Evolutionary conservation across 2,797 vertebrate genomes (phyloP), one percentile per base, ranked within the genome.

Genomic region (Buphagus erythrorhynchus): DNA sequence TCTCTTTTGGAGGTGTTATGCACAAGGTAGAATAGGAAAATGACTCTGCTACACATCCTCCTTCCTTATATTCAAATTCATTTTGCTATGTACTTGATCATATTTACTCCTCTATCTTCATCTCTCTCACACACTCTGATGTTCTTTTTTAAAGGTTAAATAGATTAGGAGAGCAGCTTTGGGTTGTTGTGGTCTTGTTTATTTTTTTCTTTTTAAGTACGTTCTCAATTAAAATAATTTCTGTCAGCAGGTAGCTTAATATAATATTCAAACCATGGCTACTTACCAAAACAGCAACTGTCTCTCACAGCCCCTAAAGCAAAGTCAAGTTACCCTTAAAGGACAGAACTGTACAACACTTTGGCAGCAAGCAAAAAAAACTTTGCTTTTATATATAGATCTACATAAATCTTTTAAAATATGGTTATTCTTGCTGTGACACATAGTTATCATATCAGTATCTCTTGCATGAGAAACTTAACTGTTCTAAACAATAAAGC

Each of bases 171-270:
- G 5, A 69, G 25, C 28, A 77, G 43, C 26, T 91, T 76, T 62
- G 24, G 13, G 13, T 76, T 58, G 79, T 38, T 45, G 55, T 16
- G 35, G 59, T 21, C 29, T 40, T 46, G 40, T 24, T 35, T 38
- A n/a, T 22, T 42, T 26, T 45, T 29, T 7, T 6, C 42, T 66
- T 83, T 68, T 13, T 29, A 85, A 85, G 86, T 90, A 66, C 28
- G 25, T 90, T 62, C 76, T 86, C 58, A 81, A 75, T 92, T 75
- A 85, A 62, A 92, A 15, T 75, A 78, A 81, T 75, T 95, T 89
- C 66, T 78, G n/a, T 45, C 62, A 89, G 62, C 54, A 75, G 54
- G 52, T 48, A 91, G n/a, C 62, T 81, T 86, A 62, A 90, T 80
- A 15, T 72, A 91, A 75, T 52, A 67, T 24, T n/a, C 29, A 92